Percentiles rank a stretch among this genome's conserved stretches.
Evolutionary conservation across 2,888 invertebrate species (phyloP).

Genomic region (Ptychoptera contaminata): DNA sequence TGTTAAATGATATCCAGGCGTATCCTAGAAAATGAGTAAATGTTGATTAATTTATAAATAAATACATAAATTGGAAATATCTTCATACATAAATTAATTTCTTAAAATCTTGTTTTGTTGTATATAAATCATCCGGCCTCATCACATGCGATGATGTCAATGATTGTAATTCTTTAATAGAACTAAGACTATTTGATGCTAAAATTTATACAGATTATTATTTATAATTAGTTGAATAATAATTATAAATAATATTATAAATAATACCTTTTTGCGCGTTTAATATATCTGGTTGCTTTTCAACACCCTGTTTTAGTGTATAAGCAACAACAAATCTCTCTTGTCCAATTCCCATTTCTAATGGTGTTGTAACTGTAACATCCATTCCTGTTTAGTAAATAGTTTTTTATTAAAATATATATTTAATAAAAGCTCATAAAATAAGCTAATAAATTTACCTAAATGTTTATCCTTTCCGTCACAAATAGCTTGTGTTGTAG

Average conservation of each 20-base stretch:
- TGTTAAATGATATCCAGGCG: constrained; percentile 1
- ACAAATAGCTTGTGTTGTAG: constrained; percentile 37
- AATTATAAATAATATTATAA: constrained; percentile 6
- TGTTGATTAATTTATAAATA: not conserved
- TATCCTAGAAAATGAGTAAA: not conserved
- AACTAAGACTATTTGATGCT: constrained; percentile 11
- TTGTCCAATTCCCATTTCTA: constrained; percentile 66
- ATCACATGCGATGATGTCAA: constrained; percentile 27
- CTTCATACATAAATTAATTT: constrained; percentile 26
- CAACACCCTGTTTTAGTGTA: constrained; percentile 60
- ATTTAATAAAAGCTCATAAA: not conserved
- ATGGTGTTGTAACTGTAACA: constrained; percentile 37
- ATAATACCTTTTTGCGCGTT: constrained; percentile 57
- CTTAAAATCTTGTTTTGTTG: constrained; percentile 17
- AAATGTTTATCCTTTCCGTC: constrained; percentile 32
- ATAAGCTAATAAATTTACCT: constrained; percentile 17
- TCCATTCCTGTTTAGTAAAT: constrained; percentile 24
- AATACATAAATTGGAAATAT: not conserved
- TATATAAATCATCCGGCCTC: constrained; percentile 25
- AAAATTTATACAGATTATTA: not conserved
- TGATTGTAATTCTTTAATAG: constrained; percentile 9
- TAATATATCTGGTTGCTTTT: constrained; percentile 62
- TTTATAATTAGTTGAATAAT: not conserved
- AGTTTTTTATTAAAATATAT: not conserved
- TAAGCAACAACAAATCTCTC: constrained; percentile 75